Conservation (phyloP, 2,113 vertebrate species). For the Glaucomys volans region DNA sequence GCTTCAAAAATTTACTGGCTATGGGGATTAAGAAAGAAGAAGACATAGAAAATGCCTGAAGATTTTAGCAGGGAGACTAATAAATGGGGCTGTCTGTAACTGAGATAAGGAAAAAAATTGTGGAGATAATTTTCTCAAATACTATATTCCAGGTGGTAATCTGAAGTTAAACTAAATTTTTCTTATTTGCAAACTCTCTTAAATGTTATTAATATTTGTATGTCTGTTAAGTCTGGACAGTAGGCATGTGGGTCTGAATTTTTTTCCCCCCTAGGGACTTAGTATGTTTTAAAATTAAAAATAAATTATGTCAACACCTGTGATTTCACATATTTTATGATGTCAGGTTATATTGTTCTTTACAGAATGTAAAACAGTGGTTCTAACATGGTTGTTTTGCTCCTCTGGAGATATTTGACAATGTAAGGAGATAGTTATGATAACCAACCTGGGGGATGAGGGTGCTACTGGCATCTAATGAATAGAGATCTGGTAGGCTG, state of each 20-base stretch:
- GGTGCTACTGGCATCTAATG: not conserved
- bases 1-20: not conserved
- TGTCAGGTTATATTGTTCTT: not conserved
- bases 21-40: not conserved
- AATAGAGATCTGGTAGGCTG: not conserved
- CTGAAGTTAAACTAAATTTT: not conserved
- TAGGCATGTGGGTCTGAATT: not conserved
- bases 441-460: not conserved
- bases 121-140: not conserved
- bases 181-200: not conserved
- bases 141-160: not conserved
- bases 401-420: not conserved
- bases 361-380: not conserved
- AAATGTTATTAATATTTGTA: not conserved
- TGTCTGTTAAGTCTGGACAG: not conserved
- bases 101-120: not conserved
- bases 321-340: not conserved
- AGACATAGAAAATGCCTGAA: not conserved
- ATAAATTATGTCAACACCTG: not conserved
- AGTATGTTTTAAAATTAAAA: conserved; percentile 2
- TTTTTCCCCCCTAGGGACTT: not conserved
- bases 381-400: not conserved
- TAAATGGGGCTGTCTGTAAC: not conserved
- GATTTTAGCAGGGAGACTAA: not conserved
- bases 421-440: not conserved